Percentiles rank a stretch among this genome's conserved stretches.
phyloP scores from a whole-genome alignment of 1,140 invertebrate species.

The Odontomachus brunneus region DNA sequence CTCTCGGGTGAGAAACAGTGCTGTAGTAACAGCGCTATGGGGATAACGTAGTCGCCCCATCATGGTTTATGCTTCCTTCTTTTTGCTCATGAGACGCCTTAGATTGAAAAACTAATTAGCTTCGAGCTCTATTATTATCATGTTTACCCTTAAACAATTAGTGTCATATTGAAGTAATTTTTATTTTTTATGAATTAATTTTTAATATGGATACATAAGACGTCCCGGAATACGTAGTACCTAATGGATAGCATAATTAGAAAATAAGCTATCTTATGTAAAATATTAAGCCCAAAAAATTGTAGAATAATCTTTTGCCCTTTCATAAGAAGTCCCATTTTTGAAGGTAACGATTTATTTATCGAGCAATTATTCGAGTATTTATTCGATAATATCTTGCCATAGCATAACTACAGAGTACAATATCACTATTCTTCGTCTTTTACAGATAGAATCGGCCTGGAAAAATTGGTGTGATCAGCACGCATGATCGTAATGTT shows the following conservation, averaged over 20 bases:
- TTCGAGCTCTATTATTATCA: no score
- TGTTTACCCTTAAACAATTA: no score
- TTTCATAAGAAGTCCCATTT: no score
- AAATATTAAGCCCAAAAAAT: no score
- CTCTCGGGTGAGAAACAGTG: conserved; percentile 73
- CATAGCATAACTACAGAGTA: neutral
- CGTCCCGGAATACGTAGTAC: neutral
- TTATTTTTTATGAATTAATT: neutral
- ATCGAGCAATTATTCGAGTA: neutral
- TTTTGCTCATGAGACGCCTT: no score
- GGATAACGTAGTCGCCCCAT: conserved; percentile 22
- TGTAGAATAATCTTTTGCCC: no score
- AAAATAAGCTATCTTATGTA: no score
- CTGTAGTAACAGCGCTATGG: conserved; percentile 52
- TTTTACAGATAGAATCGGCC: neutral
- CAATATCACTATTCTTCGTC: neutral
- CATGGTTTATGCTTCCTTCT: neutral
- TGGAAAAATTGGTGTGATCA: conserved; percentile 48
- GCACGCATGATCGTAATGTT: conserved; percentile 62
- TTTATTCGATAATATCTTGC: conserved; percentile 6
- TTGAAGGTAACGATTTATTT: no score
- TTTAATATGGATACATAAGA: neutral
- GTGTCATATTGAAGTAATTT: neutral
- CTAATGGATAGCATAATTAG: no score
- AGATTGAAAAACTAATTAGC: no score